Conservation (phyloP, 2,797 vertebrate species). For the Anniella stebbinsi region DNA sequence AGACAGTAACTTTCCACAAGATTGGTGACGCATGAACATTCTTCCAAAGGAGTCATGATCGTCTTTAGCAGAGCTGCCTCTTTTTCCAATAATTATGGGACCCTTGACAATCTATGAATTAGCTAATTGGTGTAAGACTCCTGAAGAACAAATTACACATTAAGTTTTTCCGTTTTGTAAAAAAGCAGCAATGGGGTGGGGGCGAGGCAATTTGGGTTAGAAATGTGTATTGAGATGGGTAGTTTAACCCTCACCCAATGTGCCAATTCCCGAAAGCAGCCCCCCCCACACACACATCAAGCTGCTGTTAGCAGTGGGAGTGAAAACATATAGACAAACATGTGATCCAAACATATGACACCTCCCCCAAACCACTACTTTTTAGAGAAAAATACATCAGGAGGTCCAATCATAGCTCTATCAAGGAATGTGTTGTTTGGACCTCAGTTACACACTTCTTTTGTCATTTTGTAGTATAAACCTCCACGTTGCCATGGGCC, state of each 20-base stretch:
- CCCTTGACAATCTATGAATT: not conserved
- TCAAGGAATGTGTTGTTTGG: not conserved
- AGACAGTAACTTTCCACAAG: not conserved
- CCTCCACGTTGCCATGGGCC: too few relatives aligned
- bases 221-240: not conserved
- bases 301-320: not conserved
- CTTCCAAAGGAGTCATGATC: not conserved
- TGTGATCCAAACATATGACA: not conserved
- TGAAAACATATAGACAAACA: not conserved
- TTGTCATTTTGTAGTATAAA: not conserved
- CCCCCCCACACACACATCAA: too few relatives aligned
- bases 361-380: not conserved
- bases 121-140: not conserved
- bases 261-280: not conserved
- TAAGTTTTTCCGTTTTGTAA: not conserved
- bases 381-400: not conserved
- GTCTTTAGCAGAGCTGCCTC: not conserved
- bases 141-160: not conserved
- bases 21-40: not conserved
- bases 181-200: not conserved
- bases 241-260: not conserved
- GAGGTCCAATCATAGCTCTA: not conserved
- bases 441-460: not conserved
- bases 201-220: not conserved
- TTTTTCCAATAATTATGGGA: not conserved